Evolutionary conservation across 1,140 invertebrate genomes (phyloP), one percentile per base, ranked within the genome.

Genomic region (Zophobas morio): DNA sequence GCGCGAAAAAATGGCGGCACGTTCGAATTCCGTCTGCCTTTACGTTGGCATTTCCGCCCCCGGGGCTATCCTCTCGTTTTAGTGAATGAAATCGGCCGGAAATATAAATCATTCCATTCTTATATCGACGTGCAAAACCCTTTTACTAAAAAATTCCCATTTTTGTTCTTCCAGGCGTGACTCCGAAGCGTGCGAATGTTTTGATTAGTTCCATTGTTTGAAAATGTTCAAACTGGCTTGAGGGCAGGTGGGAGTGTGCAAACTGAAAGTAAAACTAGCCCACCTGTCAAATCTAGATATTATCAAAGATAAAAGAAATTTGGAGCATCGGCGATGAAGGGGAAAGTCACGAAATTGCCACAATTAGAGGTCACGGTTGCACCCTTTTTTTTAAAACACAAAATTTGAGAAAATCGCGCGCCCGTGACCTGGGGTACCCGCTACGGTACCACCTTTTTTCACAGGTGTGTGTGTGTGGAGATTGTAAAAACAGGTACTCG

Each of bases 401-500:
- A 51, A 51, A 51, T 51, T 32, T 33, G 53, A 54, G 53, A 54
- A 54, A 54, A 60, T 60, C 56, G 33, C 20, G 54, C 3, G 3
- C 33, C 49, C 42, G 4, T 51, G 6, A 51, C 6, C 49, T 8
- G 42, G n/a, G 49, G 49, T 39, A 33, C 60, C 57, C 35, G 4
- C 57, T 34, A 56, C 34, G 53, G 8, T 35, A 47, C 60, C 60
- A 42, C 39, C 60, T 66, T 66, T 66, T 66, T 66, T 66, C 60
- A 66, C 60, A 66, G 60, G 60, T 66, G 71, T 54, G 56, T 36
- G 37, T 70, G 40, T 39, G 42, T 5, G 39, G 71, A 54, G 71
- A 73, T 73, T 73, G 71, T 73, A 73, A 73, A 73, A 73, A 73
- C 71, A 73, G 71, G 71, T 73, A 73, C 71, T 73, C 71, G 71